Evolutionary conservation across 2,888 invertebrate genomes (phyloP).

Genomic region (Cerceris ruficornis): DNA sequence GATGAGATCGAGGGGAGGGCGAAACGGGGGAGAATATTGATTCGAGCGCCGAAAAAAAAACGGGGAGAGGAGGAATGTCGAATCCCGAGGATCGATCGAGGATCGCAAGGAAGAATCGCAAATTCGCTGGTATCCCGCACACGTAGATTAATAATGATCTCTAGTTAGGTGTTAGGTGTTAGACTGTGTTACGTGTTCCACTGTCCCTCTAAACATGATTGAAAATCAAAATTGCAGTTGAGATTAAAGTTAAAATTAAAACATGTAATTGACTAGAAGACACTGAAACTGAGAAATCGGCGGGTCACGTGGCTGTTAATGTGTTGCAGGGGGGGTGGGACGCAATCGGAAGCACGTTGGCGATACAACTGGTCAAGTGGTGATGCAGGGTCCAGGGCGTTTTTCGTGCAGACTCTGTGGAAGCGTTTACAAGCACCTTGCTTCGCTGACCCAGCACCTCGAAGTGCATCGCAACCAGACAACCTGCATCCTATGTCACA

Average conservation of each 20-base stretch:
- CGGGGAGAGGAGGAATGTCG: background rate
- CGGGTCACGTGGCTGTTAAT: slow-evolving; percentile 80
- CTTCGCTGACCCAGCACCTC: slow-evolving; percentile 81
- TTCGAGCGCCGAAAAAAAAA: background rate
- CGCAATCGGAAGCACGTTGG: slow-evolving; percentile 81
- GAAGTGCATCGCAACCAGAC: slow-evolving; percentile 82
- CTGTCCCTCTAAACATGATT: slow-evolving; percentile 35
- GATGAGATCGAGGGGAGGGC: too few relatives aligned
- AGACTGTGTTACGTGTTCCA: slow-evolving; percentile 56
- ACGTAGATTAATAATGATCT: slow-evolving; percentile 33
- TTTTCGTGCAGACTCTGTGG: slow-evolving; percentile 82
- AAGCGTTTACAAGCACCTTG: slow-evolving; percentile 81
- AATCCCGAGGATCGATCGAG: slow-evolving; percentile 18
- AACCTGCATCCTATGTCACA: slow-evolving; percentile 81
- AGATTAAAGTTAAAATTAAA: slow-evolving; percentile 3
- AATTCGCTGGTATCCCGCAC: slow-evolving; percentile 31
- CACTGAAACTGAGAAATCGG: slow-evolving; percentile 69
- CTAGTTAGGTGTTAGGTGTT: slow-evolving; percentile 11
- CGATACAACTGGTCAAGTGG: slow-evolving; percentile 81
- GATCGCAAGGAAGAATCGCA: slow-evolving; percentile 1
- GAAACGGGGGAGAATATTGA: background rate
- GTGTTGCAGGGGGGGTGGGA: slow-evolving; percentile 82
- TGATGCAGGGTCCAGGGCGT: slow-evolving; percentile 81
- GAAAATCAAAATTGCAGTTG: background rate
- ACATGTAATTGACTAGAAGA: slow-evolving; percentile 40